phyloP scores from a whole-genome alignment of 2,888 invertebrate genomes.

The Achlya flavicornis region DNA sequence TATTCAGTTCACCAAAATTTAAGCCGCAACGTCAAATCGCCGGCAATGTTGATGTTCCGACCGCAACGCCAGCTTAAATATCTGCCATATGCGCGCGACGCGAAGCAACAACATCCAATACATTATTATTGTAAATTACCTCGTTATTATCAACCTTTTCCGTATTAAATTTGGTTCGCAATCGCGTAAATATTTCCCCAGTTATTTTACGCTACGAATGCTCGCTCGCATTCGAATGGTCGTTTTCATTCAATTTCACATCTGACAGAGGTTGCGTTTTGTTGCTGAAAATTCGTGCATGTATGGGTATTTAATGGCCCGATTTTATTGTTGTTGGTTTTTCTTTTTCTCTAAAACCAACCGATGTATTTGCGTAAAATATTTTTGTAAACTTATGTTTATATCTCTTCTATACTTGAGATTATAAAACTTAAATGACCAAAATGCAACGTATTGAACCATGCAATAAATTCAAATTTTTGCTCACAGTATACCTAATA shows the following conservation, averaged over 20 bases:
- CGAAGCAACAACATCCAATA: slow-evolving; percentile 29
- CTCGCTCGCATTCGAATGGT: slow-evolving; percentile 9
- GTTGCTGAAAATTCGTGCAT: neutral
- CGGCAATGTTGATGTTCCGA: slow-evolving; percentile 58
- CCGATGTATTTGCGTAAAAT: no score
- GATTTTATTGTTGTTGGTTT: neutral
- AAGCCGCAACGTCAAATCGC: slow-evolving; percentile 62
- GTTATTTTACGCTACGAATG: slow-evolving; percentile 24
- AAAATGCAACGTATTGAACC: no score
- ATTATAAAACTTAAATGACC: no score
- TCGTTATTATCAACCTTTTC: slow-evolving; percentile 26
- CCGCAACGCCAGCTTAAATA: slow-evolving; percentile 57
- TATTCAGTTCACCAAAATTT: slow-evolving; percentile 46
- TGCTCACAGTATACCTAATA: no score
- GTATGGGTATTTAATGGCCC: neutral
- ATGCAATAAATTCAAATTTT: no score
- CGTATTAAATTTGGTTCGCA: slow-evolving; percentile 21
- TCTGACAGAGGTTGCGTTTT: slow-evolving; percentile 10
- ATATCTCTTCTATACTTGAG: no score
- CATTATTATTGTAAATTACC: slow-evolving; percentile 30
- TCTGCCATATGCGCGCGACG: slow-evolving; percentile 25
- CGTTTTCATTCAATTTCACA: slow-evolving; percentile 33
- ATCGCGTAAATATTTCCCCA: slow-evolving; percentile 21
- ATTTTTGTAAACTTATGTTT: no score
- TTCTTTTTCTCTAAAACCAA: neutral